Conservation (phyloP, 2,113 vertebrate genomes). For the Dissostichus mawsoni region DNA sequence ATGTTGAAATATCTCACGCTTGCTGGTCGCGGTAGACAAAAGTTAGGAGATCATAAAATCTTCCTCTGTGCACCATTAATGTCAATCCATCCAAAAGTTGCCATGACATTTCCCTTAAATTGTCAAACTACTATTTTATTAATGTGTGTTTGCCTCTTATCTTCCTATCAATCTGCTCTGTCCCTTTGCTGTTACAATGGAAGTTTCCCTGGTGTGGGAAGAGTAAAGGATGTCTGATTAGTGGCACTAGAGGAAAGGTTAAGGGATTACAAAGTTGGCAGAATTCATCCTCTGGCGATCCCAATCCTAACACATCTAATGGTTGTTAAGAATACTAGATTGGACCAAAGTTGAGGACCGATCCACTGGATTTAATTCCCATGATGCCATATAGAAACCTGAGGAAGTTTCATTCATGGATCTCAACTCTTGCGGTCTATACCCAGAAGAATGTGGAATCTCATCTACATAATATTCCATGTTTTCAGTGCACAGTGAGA, state of each 20-base stretch:
- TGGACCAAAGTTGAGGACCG: background rate
- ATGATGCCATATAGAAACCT: background rate
- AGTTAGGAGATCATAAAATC: background rate
- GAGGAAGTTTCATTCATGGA: background rate
- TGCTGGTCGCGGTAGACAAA: too few relatives aligned
- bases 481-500: constrained; percentile 1
- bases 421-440: background rate
- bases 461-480: constrained; percentile 7
- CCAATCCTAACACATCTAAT: too few relatives aligned
- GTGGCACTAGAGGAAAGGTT: background rate
- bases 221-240: too few relatives aligned
- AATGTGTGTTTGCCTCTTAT: too few relatives aligned
- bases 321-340: background rate
- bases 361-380: background rate
- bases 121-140: too few relatives aligned
- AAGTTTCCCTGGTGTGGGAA: too few relatives aligned
- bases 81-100: background rate
- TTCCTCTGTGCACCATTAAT: background rate
- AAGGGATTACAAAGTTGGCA: background rate
- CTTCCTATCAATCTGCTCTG: too few relatives aligned
- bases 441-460: background rate
- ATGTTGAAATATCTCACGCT: background rate
- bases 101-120: background rate
- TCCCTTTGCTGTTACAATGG: too few relatives aligned
- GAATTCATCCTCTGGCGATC: background rate